These are phyloP conservation scores for Brachypteracias leptosomus DNA, from an alignment of 2,113 vertebrate genomes.

Conservation along the genomic window DNA sequence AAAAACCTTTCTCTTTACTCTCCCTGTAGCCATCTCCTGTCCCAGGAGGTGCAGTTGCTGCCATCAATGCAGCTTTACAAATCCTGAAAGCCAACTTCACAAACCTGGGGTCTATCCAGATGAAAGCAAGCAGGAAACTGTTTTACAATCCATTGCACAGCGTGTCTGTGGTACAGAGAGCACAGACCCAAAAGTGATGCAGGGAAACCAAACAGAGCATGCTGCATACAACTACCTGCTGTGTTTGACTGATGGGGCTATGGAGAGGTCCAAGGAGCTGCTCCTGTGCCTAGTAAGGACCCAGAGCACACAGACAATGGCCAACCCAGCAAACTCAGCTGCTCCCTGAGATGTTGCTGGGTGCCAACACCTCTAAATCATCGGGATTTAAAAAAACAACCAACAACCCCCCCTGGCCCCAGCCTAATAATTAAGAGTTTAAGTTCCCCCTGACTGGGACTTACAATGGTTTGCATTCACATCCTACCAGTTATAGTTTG, in stretches of 20 bases:
- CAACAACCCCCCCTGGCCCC: neutral
- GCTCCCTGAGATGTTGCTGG: neutral
- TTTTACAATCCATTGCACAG: neutral
- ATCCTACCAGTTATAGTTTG: neutral
- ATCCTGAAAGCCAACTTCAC: neutral
- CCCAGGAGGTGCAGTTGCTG: neutral
- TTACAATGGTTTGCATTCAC: neutral
- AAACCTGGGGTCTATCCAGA: neutral
- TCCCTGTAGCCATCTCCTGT: neutral
- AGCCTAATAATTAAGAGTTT: neutral
- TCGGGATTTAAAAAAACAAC: neutral
- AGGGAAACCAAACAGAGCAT: neutral
- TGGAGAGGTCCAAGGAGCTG: neutral
- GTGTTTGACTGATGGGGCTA: neutral
- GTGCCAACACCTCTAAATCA: neutral
- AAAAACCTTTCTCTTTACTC: neutral
- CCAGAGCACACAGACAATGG: neutral
- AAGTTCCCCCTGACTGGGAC: neutral
- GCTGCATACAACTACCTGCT: fast-evolving
- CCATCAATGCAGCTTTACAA: neutral
- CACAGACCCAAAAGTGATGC: neutral
- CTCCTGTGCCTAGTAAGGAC: fast-evolving
- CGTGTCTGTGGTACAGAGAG: fast-evolving
- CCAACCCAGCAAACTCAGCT: neutral
- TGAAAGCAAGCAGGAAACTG: neutral